Evolutionary conservation across 2,797 vertebrate genomes (phyloP), one percentile per base, ranked within the genome.

Genomic region (Ciconia nigra): DNA sequence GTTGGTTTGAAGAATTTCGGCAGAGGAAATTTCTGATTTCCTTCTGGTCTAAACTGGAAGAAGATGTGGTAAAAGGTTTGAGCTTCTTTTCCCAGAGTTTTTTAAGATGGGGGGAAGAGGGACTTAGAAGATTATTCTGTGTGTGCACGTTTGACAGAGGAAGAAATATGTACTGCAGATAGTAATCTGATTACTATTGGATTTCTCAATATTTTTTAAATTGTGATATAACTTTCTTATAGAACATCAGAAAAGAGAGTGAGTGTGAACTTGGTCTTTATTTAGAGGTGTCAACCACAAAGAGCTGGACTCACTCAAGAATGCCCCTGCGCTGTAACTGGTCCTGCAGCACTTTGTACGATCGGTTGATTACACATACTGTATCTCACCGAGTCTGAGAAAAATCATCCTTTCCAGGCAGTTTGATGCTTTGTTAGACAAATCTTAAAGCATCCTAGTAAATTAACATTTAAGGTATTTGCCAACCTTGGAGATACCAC

Each of bases 1-100:
- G 33, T 41, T 51, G 86, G 67, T 77, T 76, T 89, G 63, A 62
- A 91, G 76, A 59, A 91, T 90, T 93, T 80, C 3, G 0, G 72
- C 76, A 85, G 82, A 92, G 90, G 93, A 92, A 93, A 93, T 44
- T 87, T 96, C 86, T 89, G 93, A 91, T 96, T 92, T 89, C 76
- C 90, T 94, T 95, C 87, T 90, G 90, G 42, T 92, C 78, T 96
- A 5, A 90, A 44, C 83, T 84, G 93, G 83, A 58, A 74, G 76
- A 54, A 91, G 84, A 87, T 76, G 83, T 52, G 90, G 90, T 93
- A 49, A 91, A 76, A 87, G 71, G 22, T 93, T 96, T 44, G 41
- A 20, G 41, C 57, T 84, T 47, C 47, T n/a, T 93, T 91, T 91
- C 91, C 59, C 5, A 11, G 78, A 74, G 77, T 22, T 74, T 96